phyloP scores from a whole-genome alignment of 2,797 vertebrate species.

The Eulemur mongoz region DNA sequence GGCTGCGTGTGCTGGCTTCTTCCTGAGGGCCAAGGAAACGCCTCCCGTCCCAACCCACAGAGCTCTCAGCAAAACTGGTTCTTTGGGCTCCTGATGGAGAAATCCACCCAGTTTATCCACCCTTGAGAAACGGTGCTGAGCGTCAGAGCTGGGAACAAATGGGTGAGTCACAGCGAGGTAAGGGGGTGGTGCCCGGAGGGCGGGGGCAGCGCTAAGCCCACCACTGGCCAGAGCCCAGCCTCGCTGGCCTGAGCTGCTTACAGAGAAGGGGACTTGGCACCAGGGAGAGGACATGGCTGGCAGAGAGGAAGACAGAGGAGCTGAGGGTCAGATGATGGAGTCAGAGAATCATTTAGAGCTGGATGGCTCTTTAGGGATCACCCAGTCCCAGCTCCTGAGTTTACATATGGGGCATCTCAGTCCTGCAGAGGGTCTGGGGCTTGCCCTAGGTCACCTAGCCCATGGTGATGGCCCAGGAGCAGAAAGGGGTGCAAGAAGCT shows the following conservation, averaged over 20 bases:
- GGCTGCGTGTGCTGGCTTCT: accelerated
- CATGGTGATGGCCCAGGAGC: not conserved
- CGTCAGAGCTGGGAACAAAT: not conserved
- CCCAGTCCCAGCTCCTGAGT: not conserved
- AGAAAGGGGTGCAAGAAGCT: not conserved
- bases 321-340: not conserved
- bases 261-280: not conserved
- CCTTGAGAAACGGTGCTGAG: not conserved
- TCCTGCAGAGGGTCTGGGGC: not conserved
- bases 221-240: not conserved
- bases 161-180: not conserved
- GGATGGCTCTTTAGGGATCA: not conserved
- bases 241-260: not conserved
- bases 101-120: not conserved
- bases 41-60: accelerated
- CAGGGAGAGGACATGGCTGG: not conserved
- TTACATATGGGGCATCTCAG: not conserved
- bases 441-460: not conserved
- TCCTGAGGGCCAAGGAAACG: not conserved
- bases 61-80: not conserved
- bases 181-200: no score
- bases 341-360: not conserved
- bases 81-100: not conserved
- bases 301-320: not conserved
- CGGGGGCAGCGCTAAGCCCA: accelerated